These are phyloP conservation scores for Sylvicapra grimmia DNA, from an alignment of 2,113 vertebrate genomes.

Conservation along the genomic window DNA sequence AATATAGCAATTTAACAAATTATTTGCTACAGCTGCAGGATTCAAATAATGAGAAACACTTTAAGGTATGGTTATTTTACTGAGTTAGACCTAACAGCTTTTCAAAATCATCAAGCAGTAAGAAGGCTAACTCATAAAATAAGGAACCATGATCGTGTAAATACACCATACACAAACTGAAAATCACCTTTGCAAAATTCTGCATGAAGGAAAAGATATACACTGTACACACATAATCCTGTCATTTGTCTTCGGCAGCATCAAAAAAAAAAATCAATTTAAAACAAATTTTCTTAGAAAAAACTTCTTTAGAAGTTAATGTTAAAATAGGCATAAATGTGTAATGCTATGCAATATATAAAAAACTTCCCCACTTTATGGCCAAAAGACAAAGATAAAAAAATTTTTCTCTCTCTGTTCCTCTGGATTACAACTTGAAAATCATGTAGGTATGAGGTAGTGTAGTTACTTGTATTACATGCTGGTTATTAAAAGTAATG, in stretches of 20 bases:
- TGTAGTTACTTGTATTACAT: constrained; percentile 76
- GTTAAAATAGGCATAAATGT: constrained; percentile 65
- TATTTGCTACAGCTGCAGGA: not conserved
- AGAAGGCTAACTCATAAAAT: constrained; percentile 3
- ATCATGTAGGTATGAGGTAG: constrained; percentile 81
- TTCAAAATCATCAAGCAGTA: not conserved
- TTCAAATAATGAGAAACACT: constrained; percentile 8
- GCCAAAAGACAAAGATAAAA: constrained; percentile 65
- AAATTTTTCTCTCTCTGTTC: constrained; percentile 50
- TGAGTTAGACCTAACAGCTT: constrained; percentile 9
- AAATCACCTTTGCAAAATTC: not conserved
- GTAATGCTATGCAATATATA: constrained; percentile 70
- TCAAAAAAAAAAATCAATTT: not conserved
- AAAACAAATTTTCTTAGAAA: constrained; percentile 50
- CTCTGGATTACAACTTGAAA: constrained; percentile 75
- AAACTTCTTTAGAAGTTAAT: constrained; percentile 51
- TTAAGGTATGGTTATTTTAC: constrained; percentile 35
- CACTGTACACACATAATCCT: constrained; percentile 46
- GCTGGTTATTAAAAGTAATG: constrained; percentile 75
- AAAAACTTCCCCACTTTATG: constrained; percentile 46
- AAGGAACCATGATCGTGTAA: not conserved
- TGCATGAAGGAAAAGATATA: constrained; percentile 60
- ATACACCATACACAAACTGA: not conserved
- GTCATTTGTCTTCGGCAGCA: constrained; percentile 51
- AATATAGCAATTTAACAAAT: constrained; percentile 37